A percentile compares a stretch with the other conserved stretches of the same genome.
These are phyloP conservation scores for Melitaea athalia DNA, from an alignment of 2,888 invertebrate genomes.

Conservation along the genomic window DNA sequence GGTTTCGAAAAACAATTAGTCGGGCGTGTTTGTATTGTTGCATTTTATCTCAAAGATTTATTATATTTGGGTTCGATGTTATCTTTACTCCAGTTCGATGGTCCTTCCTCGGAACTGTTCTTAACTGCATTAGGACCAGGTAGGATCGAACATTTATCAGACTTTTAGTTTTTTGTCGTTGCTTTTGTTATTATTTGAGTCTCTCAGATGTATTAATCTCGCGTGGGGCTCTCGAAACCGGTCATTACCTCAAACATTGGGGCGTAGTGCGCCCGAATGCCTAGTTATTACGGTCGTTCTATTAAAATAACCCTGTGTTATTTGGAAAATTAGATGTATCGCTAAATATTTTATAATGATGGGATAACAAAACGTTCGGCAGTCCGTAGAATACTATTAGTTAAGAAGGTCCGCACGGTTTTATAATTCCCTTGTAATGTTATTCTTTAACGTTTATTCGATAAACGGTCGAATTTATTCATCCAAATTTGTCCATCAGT, in stretches of 20 bases:
- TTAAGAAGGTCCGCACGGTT: conserved; percentile 55
- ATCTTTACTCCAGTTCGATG: conserved; percentile 63
- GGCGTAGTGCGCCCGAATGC: conserved; percentile 78
- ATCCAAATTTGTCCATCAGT: conserved; percentile 50
- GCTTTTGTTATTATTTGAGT: conserved; percentile 75
- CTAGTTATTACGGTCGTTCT: conserved; percentile 78
- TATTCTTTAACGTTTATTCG: conserved; percentile 47
- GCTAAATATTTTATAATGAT: conserved; percentile 82
- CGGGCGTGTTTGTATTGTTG: conserved; percentile 64
- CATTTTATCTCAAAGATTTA: conserved; percentile 77
- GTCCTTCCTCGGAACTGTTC: conserved; percentile 50
- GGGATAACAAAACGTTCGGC: conserved; percentile 42
- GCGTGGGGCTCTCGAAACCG: conserved; percentile 72
- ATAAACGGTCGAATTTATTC: conserved; percentile 42
- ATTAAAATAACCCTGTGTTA: conserved; percentile 77
- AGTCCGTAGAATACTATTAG: conserved; percentile 38
- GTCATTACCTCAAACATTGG: conserved; percentile 78
- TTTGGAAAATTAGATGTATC: conserved; percentile 79
- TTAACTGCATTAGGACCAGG: conserved; percentile 64
- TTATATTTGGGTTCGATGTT: conserved; percentile 77
- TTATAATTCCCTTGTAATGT: conserved; percentile 54
- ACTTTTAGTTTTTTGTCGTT: conserved; percentile 77
- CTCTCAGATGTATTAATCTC: conserved; percentile 80
- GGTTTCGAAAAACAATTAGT: conserved; percentile 74
- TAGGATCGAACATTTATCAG: conserved; percentile 74